phyloP scores from a whole-genome alignment of 2,113 vertebrate genomes.

The Clarias batrachus region DNA sequence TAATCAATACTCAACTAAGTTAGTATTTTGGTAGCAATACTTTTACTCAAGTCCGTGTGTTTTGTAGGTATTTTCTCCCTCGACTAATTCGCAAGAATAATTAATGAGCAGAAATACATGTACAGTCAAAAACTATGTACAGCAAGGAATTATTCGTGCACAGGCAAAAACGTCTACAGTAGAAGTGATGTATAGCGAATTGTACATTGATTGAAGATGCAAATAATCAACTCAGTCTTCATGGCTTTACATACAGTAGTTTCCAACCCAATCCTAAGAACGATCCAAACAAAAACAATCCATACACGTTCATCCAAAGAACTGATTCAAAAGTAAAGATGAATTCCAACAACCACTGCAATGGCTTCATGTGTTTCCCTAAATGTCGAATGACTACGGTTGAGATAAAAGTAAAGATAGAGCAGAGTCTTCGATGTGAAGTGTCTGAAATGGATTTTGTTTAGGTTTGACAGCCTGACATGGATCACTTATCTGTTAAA shows the following conservation, averaged over 20 bases:
- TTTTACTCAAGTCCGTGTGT: background rate
- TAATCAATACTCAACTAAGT: background rate
- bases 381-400: constrained; percentile 63
- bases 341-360: constrained; percentile 58
- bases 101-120: background rate
- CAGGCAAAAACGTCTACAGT: background rate
- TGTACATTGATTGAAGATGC: background rate
- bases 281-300: background rate
- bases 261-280: background rate
- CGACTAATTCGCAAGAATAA: background rate
- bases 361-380: constrained; percentile 50
- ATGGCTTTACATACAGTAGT: background rate
- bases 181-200: background rate
- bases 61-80: background rate
- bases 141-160: background rate
- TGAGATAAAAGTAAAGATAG: constrained; percentile 69
- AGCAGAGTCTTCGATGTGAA: constrained; percentile 64
- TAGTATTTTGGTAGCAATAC: background rate
- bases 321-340: constrained; percentile 47
- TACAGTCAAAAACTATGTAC: background rate
- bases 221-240: background rate
- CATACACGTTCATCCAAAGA: background rate
- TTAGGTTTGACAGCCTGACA: constrained; percentile 71
- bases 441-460: constrained; percentile 76
- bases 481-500: constrained; percentile 73